phyloP scores from a whole-genome alignment of 1,140 invertebrate species.

The Camponotus floridanus region DNA sequence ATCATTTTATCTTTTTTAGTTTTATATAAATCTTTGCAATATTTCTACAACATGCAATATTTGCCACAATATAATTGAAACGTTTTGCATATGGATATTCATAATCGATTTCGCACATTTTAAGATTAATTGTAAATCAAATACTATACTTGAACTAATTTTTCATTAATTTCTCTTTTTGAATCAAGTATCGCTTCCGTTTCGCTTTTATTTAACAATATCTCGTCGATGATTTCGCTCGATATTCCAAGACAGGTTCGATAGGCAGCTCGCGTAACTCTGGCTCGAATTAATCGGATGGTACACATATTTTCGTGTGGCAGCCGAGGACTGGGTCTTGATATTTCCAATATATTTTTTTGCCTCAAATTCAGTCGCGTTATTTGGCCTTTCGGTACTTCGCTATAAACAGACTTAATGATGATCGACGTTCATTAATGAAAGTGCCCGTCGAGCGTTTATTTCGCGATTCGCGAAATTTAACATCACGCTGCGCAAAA shows the following conservation, averaged over 20 bases:
- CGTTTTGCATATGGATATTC: not conserved
- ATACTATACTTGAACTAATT: too few relatives aligned
- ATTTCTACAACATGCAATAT: not conserved
- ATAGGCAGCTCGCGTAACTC: constrained; percentile 12
- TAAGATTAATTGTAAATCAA: not conserved
- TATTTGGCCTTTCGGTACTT: not conserved
- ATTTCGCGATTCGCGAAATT: constrained; percentile 10
- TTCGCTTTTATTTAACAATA: not conserved
- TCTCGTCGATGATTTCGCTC: constrained; percentile 18
- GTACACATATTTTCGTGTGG: not conserved
- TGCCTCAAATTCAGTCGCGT: not conserved
- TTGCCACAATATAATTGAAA: not conserved
- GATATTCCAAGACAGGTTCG: not conserved
- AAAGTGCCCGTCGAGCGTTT: not conserved
- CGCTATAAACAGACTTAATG: constrained; percentile 12
- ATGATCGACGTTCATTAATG: constrained; percentile 43
- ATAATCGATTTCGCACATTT: not conserved
- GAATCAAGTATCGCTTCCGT: too few relatives aligned
- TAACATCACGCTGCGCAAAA: not conserved
- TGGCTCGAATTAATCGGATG: constrained; percentile 30
- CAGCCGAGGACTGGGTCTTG: constrained; percentile 26
- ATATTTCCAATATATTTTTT: constrained; percentile 34
- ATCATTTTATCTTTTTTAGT: not conserved
- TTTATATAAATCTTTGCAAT: not conserved
- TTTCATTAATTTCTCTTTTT: too few relatives aligned